Evolutionary conservation across 2,888 invertebrate species (phyloP), one percentile per base, ranked within the genome.

Genomic region (Ditylenchus weischeri): DNA sequence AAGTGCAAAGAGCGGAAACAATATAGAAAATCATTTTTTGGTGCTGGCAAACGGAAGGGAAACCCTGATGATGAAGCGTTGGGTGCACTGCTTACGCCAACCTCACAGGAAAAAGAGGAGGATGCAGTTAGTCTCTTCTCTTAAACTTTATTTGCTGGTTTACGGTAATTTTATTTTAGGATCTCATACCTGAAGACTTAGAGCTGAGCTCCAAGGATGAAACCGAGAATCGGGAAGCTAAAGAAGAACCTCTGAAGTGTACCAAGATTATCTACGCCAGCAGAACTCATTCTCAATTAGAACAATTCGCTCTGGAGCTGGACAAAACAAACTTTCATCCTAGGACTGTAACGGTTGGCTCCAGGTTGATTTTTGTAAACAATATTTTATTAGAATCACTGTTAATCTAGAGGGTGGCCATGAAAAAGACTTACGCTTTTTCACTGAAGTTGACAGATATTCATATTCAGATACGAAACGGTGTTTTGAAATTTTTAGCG

Each of bases 201-300:
- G 51, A 21, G 19, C 57, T 15, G 13, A 29, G n/a, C 57, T 58
- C 61, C 36, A 38, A 62, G 54, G 61, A 21, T 21, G 61, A 65
- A 61, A 54, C n/a, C 11, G 19, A 23, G n/a, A 64, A 2, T 8
- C 43, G 15, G 8, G 43, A 15, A 43, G 5, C 43, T 43, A 43
- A 43, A 43, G 43, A 43, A 43, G 43, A 43, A 43, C 43, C 43
- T 21, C 58, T 68, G 10, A 36, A 38, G 1, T 68, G 68, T 47
- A 58, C 47, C 29, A 79, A 86, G 90, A 90, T 98, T 71, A 92
- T 89, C 82, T 95, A 92, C 84, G 92, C 93, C 83, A 94, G 93
- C 72, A 88, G 98, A 78, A 98, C 98, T 7, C 96, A 98, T 84
- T 94, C 96, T 0, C 68, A 98, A 83, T 84, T 98, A 51, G 88